These are phyloP conservation scores for Neomorphus geoffroyi DNA, from an alignment of 2,797 vertebrate species.

Conservation along the genomic window DNA sequence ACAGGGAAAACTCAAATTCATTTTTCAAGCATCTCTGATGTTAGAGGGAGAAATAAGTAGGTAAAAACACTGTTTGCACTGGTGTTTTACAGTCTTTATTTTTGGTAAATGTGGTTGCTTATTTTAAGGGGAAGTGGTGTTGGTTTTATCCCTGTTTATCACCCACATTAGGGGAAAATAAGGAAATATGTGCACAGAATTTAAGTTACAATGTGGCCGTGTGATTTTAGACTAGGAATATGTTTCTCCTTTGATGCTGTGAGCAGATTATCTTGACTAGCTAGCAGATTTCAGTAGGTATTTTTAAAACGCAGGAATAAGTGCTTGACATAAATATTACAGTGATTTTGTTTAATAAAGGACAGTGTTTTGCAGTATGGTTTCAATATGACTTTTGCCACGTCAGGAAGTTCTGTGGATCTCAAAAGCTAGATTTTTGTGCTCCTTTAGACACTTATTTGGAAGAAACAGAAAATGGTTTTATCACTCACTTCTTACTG, in stretches of 20 bases:
- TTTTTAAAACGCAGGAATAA: not conserved
- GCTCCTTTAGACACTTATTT: not conserved
- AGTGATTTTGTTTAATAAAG: not conserved
- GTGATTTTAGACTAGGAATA: not conserved
- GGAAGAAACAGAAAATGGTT: not conserved
- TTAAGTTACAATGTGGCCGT: not conserved
- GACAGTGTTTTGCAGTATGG: not conserved
- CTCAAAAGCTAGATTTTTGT: not conserved
- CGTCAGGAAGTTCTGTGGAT: not conserved
- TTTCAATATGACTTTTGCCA: not conserved
- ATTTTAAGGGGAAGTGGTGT: not conserved
- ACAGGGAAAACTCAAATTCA: not conserved
- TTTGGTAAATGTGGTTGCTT: not conserved
- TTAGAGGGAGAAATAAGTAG: not conserved
- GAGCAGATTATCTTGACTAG: not conserved
- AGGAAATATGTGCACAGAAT: not conserved
- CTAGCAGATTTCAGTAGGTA: not conserved
- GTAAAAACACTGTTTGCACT: not conserved
- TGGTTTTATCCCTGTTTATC: not conserved
- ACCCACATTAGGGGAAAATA: not conserved
- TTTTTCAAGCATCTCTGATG: not conserved
- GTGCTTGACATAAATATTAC: not conserved
- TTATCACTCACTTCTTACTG: slow-evolving; percentile 16
- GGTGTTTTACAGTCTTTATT: not conserved
- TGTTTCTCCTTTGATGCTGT: not conserved